A percentile compares a stretch with the other conserved stretches of the same genome.
Conservation (phyloP, 2,888 invertebrate species). For the Leptopilina drosophilae region DNA sequence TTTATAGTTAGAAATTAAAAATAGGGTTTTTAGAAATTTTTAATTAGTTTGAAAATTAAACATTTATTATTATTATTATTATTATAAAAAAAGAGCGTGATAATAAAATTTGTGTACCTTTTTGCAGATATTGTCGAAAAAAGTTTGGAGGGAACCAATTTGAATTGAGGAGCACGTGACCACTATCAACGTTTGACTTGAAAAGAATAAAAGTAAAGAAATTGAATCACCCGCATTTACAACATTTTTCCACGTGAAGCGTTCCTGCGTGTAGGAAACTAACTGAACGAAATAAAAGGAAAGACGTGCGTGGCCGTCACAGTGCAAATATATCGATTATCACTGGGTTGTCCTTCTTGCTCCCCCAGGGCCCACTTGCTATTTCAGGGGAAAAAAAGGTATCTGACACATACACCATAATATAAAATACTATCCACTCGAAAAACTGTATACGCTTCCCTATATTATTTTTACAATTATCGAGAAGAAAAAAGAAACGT, state of each 20-base stretch:
- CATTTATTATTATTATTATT: too few species aligned
- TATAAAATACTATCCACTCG: background rate
- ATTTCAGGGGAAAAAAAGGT: conserved; percentile 42
- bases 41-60: too few species aligned
- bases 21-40: too few species aligned
- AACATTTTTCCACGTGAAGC: conserved; percentile 32
- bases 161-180: background rate
- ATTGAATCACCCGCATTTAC: conserved; percentile 6
- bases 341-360: conserved; percentile 43
- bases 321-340: conserved; percentile 63
- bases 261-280: conserved; percentile 28
- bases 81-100: too few species aligned
- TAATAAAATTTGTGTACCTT: background rate
- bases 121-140: background rate
- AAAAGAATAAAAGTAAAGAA: background rate
- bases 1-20: too few species aligned
- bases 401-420: conserved; percentile 46
- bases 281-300: conserved; percentile 39
- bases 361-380: conserved; percentile 43
- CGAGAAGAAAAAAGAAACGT: too few species aligned
- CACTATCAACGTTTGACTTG: background rate
- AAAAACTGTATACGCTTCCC: background rate
- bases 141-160: background rate
- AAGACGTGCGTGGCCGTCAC: conserved; percentile 53
- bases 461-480: conserved; percentile 5